Conservation (phyloP, 2,888 invertebrate species). For the Orthosia gracilis region DNA sequence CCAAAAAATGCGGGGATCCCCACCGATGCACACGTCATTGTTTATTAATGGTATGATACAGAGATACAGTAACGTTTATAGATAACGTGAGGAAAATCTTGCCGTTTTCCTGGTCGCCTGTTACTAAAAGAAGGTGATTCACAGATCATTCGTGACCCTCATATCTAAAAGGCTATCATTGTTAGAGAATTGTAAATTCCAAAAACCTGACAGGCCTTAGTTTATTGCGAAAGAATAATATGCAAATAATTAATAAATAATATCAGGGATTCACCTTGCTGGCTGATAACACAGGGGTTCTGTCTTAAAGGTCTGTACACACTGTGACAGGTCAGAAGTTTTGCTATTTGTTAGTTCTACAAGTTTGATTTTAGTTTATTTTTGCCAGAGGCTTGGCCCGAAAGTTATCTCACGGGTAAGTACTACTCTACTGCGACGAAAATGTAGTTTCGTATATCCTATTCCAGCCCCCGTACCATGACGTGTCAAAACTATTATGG, state of each 20-base stretch:
- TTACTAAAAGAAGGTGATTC: constrained; percentile 13
- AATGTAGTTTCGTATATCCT: not conserved
- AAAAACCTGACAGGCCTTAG: not conserved
- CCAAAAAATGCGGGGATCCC: constrained; percentile 24
- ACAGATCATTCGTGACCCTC: not conserved
- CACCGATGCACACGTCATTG: constrained; percentile 20
- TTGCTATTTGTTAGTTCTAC: not conserved
- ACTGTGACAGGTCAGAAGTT: constrained; percentile 7
- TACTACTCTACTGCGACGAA: not conserved
- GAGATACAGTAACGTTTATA: not conserved
- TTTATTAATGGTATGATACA: not conserved
- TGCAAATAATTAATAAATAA: constrained; percentile 7
- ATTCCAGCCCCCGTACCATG: no score
- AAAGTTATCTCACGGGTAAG: not conserved
- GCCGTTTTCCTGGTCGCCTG: constrained; percentile 32
- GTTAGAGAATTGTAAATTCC: constrained; percentile 33
- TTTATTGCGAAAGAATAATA: constrained; percentile 31
- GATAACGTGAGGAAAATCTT: constrained; percentile 18
- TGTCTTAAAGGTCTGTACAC: constrained; percentile 11
- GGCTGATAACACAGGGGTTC: constrained; percentile 26
- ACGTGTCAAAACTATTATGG: no score
- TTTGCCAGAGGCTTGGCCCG: not conserved
- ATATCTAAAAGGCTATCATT: constrained; percentile 15
- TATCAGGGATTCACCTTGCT: constrained; percentile 55
- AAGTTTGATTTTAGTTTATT: not conserved